Base-by-base conservation (phyloP, 2,797 vertebrate species). In the Apogon talboti region DNA sequence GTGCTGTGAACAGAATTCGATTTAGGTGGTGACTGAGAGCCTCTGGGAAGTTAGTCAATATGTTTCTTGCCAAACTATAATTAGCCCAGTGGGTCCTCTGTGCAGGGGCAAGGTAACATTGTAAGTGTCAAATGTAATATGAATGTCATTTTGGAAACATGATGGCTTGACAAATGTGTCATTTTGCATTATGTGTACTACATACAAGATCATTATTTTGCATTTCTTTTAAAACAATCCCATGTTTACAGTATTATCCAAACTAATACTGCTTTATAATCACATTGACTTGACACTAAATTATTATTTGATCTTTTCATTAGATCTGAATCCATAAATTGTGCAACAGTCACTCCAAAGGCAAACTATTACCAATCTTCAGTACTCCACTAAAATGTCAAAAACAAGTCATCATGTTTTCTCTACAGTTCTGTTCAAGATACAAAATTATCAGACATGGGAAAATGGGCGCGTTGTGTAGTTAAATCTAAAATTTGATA, bases 1-100 rank as follows among this genome's bases (percentile, higher is more conserved):
- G 82, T 78, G 79, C 75, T 81, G 82, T 83, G 85, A 86, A 87
- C 78, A 85, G 72, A 87, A 82, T 91, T 84, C 74, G 83, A 91
- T 91, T 87, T 84, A 79, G 84, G 78, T 78, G 78, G 64, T 80
- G 81, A 89, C 77, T 66, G 76, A 84, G 56, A 76, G 85, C 85
- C 81, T 80, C 57, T 64, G 66, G 81, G 59, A 81, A 85, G 75
- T 74, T 75, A 61, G 86, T 90, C 90, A 90, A 90, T 91, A 88
- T 88, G 83, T 71, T 76, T 58, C 85, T 85, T 89, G 83, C 76
- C 86, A 89, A 83, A 74, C 79, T 84, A 79, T 81, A 89, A 91
- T 91, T 89, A 86, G 78, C 78, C 76, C 68, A 75, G 35, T 76
- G 64, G 66, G 60, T 71, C 53, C 50, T 74, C 78, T 84, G 64